Evolutionary conservation across 2,888 invertebrate genomes (phyloP).

Genomic region (Pandemis corylana): DNA sequence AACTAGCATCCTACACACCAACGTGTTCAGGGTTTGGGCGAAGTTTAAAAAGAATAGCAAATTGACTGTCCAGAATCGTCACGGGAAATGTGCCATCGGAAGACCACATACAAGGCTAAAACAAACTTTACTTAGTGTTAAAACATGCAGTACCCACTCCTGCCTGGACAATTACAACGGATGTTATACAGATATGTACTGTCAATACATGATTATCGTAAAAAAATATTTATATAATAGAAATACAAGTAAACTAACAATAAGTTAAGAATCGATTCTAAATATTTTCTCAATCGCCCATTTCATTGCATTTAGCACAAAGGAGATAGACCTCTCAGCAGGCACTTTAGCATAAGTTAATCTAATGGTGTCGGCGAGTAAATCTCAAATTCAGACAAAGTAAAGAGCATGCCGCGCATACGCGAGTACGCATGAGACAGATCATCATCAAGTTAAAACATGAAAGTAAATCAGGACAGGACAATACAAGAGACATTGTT

Average conservation of each 20-base stretch:
- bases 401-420: constrained; percentile 15
- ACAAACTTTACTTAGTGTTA: constrained; percentile 6
- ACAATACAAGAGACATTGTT: constrained; percentile 56
- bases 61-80: constrained; percentile 13
- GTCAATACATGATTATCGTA: constrained; percentile 39
- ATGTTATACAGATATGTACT: constrained; percentile 37
- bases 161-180: constrained; percentile 6
- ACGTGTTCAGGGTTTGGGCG: constrained; percentile 22
- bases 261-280: constrained; percentile 37
- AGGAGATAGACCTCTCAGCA: constrained; percentile 51
- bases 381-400: constrained; percentile 8
- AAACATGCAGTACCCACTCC: constrained; percentile 2
- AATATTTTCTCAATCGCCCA: constrained; percentile 17
- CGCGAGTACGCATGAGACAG: constrained; percentile 48
- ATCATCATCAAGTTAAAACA: constrained; percentile 50
- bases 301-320: constrained; percentile 28
- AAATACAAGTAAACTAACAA: constrained; percentile 39
- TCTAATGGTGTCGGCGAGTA: constrained; percentile 50
- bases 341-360: constrained; percentile 64
- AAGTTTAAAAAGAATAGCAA: constrained; percentile 11
- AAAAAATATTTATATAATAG: constrained; percentile 41
- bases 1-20: constrained; percentile 41
- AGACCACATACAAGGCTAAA: constrained; percentile 22
- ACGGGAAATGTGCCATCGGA: constrained; percentile 21
- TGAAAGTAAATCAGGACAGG: constrained; percentile 39